These are phyloP conservation scores for Aramus guarauna DNA, from an alignment of 2,113 vertebrate genomes.

Conservation along the genomic window DNA sequence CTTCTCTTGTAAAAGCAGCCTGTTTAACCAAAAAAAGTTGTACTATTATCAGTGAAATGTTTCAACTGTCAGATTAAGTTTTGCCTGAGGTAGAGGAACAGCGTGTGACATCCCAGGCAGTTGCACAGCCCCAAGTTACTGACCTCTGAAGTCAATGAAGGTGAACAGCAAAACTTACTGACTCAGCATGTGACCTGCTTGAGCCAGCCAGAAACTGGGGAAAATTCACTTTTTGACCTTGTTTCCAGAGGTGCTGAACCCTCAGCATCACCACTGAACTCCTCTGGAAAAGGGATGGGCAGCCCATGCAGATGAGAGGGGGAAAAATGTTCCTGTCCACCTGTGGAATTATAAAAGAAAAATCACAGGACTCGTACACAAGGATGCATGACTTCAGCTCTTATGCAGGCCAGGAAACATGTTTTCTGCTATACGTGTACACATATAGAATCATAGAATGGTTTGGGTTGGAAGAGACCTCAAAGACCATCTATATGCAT, in stretches of 20 bases:
- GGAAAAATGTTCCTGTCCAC: neutral
- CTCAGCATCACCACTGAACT: neutral
- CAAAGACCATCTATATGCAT: too few relatives aligned
- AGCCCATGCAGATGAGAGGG: rapidly evolving
- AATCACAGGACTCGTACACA: neutral
- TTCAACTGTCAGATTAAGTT: neutral
- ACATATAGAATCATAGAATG: too few relatives aligned
- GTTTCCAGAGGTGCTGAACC: neutral
- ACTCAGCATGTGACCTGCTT: neutral
- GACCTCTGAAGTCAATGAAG: neutral
- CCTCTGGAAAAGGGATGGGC: neutral
- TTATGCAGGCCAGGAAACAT: neutral
- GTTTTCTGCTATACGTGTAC: rapidly evolving
- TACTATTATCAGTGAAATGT: neutral
- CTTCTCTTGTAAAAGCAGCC: neutral
- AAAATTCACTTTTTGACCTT: neutral
- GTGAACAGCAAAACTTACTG: neutral
- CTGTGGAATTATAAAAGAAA: neutral
- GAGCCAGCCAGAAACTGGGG: neutral
- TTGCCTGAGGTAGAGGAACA: neutral
- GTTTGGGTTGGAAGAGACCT: too few relatives aligned
- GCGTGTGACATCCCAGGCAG: neutral
- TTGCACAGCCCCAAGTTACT: neutral
- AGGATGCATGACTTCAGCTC: neutral
- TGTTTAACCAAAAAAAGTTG: neutral